These are phyloP conservation scores for Leucophenga varia DNA, from an alignment of 1,140 invertebrate species.

Conservation along the genomic window DNA sequence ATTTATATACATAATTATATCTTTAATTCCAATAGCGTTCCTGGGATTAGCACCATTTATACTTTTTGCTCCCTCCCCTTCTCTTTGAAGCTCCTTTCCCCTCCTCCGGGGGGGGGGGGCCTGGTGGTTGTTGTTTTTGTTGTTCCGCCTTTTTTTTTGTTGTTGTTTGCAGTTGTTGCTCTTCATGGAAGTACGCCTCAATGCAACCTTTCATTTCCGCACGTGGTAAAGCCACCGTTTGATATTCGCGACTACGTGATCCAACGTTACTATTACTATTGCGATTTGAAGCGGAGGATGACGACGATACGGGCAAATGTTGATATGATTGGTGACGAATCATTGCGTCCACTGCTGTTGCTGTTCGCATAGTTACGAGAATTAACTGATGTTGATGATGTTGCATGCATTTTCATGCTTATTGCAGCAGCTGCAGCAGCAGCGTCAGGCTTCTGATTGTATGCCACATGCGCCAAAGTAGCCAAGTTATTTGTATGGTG, in stretches of 20 bases:
- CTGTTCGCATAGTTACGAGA: background rate
- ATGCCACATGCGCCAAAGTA: slow-evolving; percentile 63
- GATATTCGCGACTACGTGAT: slow-evolving; percentile 38
- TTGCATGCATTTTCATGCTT: background rate
- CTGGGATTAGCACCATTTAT: slow-evolving; percentile 48
- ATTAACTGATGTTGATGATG: slow-evolving; percentile 7
- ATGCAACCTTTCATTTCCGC: slow-evolving; percentile 74
- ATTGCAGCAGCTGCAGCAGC: slow-evolving; percentile 11
- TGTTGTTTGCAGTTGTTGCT: slow-evolving; percentile 58
- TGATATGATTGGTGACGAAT: background rate
- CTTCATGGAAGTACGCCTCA: slow-evolving; percentile 69
- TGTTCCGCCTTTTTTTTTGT: too few relatives aligned
- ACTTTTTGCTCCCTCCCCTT: too few relatives aligned
- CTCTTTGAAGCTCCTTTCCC: background rate
- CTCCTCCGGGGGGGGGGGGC: background rate
- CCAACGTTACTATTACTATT: too few relatives aligned
- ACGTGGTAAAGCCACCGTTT: slow-evolving; percentile 64
- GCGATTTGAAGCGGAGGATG: slow-evolving; percentile 9
- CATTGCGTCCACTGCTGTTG: too few relatives aligned
- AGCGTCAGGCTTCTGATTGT: slow-evolving; percentile 38
- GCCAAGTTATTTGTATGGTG: slow-evolving; percentile 65
- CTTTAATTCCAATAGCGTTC: slow-evolving; percentile 51
- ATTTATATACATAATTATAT: too few relatives aligned
- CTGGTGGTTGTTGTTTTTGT: slow-evolving; percentile 25
- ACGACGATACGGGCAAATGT: background rate